Base-by-base conservation (phyloP, 2,113 vertebrate species). In the Forbesichthys agassizii region DNA sequence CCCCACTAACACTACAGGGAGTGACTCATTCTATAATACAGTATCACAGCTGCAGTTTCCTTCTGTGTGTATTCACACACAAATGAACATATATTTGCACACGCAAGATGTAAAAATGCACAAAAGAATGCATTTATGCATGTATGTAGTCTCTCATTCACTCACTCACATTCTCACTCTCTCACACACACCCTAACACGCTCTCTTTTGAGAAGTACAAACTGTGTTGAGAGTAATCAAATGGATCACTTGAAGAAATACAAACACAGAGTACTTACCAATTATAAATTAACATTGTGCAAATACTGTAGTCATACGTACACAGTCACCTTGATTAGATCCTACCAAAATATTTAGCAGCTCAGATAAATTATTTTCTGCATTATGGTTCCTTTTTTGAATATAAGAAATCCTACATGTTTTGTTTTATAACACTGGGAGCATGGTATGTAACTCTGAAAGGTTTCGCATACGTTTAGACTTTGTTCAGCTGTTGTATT, bases 201-300 rank as follows among this genome's bases (percentile, higher is more conserved):
- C 66, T 16, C 66, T 42, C 57, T 13, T 16, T 42, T 42, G 36
- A 42, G 7, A 42, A 42, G 27, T 55, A 36, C 64, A 65, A 62
- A 18, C 70, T 55, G 75, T 69, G 78, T 66, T 61, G 33, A 78
- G 58, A 73, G 54, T 61, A 75, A 78, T 75, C 66, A 74, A 68
- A 85, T 77, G 77, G 87, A 87, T 84, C 74, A 82, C 54, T 65
- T 74, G n/a, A 68, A 80, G 66, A 33, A 68, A 82, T 47, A 48
- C 47, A 83, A 16, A 64, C 48, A 73, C 33, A 80, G 55, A 75
- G 56, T 74, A 73, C 75, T 85, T 74, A 83, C 20, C 61, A 71
- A 68, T 88, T 81, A 84, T 87, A 89, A 91, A 88, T 88, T 86
- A 88, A 89, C 71, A 84, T 68, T 86, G 80, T 84, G 80, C 84